Evolutionary conservation across 2,113 vertebrate genomes (phyloP).

Genomic region (Campylomormyrus tamandua): DNA sequence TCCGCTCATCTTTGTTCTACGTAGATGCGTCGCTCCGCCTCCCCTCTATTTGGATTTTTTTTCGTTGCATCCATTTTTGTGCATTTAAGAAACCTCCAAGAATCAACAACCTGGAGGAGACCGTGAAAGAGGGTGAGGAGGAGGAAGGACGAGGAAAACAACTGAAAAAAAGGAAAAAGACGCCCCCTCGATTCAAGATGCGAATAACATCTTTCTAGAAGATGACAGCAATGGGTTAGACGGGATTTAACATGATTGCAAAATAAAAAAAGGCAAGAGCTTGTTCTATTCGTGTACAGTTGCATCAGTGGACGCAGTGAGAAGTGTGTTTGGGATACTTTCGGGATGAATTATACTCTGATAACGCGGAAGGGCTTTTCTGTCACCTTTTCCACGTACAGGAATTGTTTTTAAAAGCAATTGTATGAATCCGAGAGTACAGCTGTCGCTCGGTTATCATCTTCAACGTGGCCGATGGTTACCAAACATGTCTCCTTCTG

Average conservation of each 20-base stretch:
- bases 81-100: conserved; percentile 68
- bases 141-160: conserved; percentile 44
- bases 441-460: conserved; percentile 12
- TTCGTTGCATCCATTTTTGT: conserved; percentile 67
- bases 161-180: conserved; percentile 43
- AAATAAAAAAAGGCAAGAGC: conserved; percentile 65
- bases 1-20: conserved; percentile 46
- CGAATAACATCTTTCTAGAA: conserved; percentile 47
- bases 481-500: not conserved
- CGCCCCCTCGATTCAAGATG: conserved; percentile 50
- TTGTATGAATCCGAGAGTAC: conserved; percentile 36
- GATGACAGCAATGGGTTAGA: conserved; percentile 69
- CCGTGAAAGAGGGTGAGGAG: conserved; percentile 41
- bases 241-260: conserved; percentile 66
- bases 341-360: conserved; percentile 6
- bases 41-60: conserved; percentile 48
- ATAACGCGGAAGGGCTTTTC: conserved; percentile 22
- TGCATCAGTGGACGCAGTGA: conserved; percentile 29
- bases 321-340: conserved; percentile 28
- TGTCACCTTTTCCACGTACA: conserved; percentile 17
- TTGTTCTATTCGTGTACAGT: conserved; percentile 26
- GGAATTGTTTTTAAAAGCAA: conserved; percentile 27
- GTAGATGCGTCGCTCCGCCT: conserved; percentile 57
- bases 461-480: conserved; percentile 11
- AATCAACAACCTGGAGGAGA: conserved; percentile 61